These are phyloP conservation scores for Myripristis murdjan DNA, from an alignment of 2,797 vertebrate species.

Conservation along the genomic window DNA sequence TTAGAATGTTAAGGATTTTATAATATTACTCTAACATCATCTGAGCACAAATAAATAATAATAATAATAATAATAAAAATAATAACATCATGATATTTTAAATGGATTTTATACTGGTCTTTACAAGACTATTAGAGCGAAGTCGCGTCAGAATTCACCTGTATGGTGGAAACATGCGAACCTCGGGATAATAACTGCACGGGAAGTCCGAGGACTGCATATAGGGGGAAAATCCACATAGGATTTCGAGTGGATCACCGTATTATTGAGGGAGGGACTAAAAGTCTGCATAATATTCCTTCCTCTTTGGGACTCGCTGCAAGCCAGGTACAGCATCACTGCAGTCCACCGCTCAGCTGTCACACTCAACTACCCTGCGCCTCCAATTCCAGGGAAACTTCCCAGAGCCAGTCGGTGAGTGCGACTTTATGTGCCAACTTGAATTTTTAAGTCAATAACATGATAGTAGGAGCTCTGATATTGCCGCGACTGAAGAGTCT, in stretches of 20 bases:
- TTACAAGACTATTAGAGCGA: no score
- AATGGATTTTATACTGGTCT: no score
- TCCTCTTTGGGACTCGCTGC: constrained; percentile 76
- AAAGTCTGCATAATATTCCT: constrained; percentile 79
- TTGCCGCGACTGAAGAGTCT: not conserved
- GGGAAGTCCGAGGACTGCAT: constrained; percentile 39
- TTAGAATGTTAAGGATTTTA: no score
- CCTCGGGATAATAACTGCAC: constrained; percentile 10
- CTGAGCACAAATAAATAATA: no score
- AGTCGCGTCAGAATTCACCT: constrained; percentile 54
- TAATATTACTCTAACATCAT: no score
- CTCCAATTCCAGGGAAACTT: constrained; percentile 69
- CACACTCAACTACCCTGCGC: constrained; percentile 68
- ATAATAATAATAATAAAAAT: no score
- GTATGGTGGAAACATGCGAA: constrained; percentile 3
- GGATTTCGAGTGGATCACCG: constrained; percentile 78
- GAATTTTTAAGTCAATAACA: not conserved
- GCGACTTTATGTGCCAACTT: constrained; percentile 40
- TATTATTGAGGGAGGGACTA: constrained; percentile 85
- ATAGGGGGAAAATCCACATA: constrained; percentile 36
- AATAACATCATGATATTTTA: no score
- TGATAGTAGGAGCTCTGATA: not conserved
- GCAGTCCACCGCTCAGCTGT: constrained; percentile 77
- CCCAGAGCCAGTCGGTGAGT: constrained; percentile 76
- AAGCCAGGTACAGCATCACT: constrained; percentile 85